A percentile compares a stretch with the other conserved stretches of the same genome.
phyloP scores from a whole-genome alignment of 2,113 vertebrate species.

The Vicugna pacos region DNA sequence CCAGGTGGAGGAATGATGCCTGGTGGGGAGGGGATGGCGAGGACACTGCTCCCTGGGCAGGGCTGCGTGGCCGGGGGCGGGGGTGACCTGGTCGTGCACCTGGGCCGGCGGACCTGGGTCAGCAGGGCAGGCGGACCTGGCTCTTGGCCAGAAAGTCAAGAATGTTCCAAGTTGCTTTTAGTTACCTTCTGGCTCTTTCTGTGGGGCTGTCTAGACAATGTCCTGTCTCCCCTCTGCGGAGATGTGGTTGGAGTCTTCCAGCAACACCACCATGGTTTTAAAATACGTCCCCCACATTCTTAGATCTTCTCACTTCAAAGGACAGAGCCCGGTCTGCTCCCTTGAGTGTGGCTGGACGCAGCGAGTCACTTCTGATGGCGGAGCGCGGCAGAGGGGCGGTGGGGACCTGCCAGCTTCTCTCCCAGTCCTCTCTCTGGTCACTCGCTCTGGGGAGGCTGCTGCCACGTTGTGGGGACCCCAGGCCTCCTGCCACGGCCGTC shows the following conservation, averaged over 20 bases:
- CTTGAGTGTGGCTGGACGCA: neutral
- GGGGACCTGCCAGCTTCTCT: neutral
- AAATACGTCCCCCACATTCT: neutral
- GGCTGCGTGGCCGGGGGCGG: neutral
- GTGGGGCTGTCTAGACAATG: neutral
- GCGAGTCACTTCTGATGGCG: neutral
- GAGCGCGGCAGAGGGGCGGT: accelerated
- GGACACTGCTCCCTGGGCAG: neutral
- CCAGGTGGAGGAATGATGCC: accelerated
- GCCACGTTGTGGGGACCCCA: neutral
- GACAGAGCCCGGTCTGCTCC: neutral
- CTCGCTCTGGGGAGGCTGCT: neutral
- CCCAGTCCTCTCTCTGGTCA: accelerated
- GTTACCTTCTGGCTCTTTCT: neutral
- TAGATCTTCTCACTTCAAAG: too few relatives aligned
- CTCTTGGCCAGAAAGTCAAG: neutral
- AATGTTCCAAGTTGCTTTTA: neutral
- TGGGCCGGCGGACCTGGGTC: neutral
- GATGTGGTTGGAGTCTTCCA: neutral
- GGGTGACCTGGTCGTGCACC: accelerated
- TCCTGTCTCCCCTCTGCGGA: neutral
- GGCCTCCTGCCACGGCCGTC: accelerated
- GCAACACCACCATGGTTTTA: accelerated
- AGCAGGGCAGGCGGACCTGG: neutral
- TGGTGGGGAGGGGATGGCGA: too few relatives aligned